Evolutionary conservation across 1,140 invertebrate genomes (phyloP), one percentile per base, ranked within the genome.

Genomic region (Bactericera cockerelli): DNA sequence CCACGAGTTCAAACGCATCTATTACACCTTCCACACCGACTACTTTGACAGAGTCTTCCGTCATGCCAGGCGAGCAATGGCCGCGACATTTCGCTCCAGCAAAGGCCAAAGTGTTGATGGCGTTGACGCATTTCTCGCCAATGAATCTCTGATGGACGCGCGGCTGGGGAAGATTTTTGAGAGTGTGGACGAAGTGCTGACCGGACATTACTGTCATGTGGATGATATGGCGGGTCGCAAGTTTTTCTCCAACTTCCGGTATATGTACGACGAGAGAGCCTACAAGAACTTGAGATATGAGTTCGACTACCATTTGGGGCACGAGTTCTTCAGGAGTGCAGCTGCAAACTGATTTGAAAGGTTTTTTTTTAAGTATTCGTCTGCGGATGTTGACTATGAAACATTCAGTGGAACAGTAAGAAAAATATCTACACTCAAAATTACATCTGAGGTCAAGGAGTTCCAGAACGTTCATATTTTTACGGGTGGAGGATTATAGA

Each of bases 291-390:
- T 49, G 42, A 49, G 42, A 49, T 16, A 49, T 8, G 42, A 49
- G 42, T 49, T 49, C 19, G 42, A 49, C 22, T 49, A 49, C 19
- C 42, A 49, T 49, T 49, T 49, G 42, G 42, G 42, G n/a, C 42
- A 49, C 19, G 42, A 49, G n/a, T 49, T 49, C 22, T 49, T 49
- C 42, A 49, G 19, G 22, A 49, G 22, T n/a, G 3, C n/a, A n/a
- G n/a, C 28, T 31, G 28, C 4, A 31, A 31, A 13, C 13, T 31
- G 28, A 31, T 31, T 31, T n/a, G n/a, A n/a, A n/a, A n/a, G n/a
- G n/a, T n/a, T n/a, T n/a, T n/a, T n/a, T n/a, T n/a, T n/a, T n/a
- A n/a, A n/a, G n/a, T n/a, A n/a, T n/a, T n/a, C n/a, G n/a, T n/a
- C n/a, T n/a, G n/a, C n/a, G n/a, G n/a, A n/a, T n/a, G n/a, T n/a